Base-by-base conservation (phyloP, 37 sponge, comb jelly and placozoan species). In the Haliclona indistincta region DNA sequence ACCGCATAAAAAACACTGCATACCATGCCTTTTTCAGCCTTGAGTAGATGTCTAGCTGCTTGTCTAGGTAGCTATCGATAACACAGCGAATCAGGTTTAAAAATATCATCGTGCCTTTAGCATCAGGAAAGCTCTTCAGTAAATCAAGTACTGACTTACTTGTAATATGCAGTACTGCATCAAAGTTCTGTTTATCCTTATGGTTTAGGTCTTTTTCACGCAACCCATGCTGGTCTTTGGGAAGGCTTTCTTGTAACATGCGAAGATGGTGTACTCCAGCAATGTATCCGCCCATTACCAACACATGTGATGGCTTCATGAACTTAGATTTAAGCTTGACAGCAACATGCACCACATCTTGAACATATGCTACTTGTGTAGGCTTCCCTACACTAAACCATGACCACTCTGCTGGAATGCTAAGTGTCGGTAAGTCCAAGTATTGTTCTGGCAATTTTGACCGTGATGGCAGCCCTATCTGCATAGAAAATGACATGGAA, bases 301-400 rank as follows among this genome's bases (percentile, higher is more conserved):
- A 32, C 7, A 70, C 62, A 56, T 25, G 53, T 4, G 71, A 79
- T 0, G 71, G 80, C 55, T 33, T 79, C 20, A 70, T 11, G 34
- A 70, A 42, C 43, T 60, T 26, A 3, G 77, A 39, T 32, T 76
- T 76, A 15, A 76, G 34, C 53, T 76, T 76, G 2, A 76, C 77
- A 54, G 77, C 77, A 26, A 79, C 49, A 58, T 79, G 80, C n/a
- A 79, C 70, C 11, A 20, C 3, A 61, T 79, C 70, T 55, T 78
- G 79, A 3, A 78, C 56, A 33, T 54, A 78, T 34, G 62, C 42
- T 54, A 79, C 8, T 4, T 3, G 29, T 23, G 70, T 79, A 38
- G 80, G 80, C 3, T 65, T 67, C 30, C 34, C 38, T 2, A 79
- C 29, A 62, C 20, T 25, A 64, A 76, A 76, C 77, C 77, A 76